Evolutionary conservation across 2,113 vertebrate genomes (phyloP), one percentile per base, ranked within the genome.

Genomic region (Cololabis saira): DNA sequence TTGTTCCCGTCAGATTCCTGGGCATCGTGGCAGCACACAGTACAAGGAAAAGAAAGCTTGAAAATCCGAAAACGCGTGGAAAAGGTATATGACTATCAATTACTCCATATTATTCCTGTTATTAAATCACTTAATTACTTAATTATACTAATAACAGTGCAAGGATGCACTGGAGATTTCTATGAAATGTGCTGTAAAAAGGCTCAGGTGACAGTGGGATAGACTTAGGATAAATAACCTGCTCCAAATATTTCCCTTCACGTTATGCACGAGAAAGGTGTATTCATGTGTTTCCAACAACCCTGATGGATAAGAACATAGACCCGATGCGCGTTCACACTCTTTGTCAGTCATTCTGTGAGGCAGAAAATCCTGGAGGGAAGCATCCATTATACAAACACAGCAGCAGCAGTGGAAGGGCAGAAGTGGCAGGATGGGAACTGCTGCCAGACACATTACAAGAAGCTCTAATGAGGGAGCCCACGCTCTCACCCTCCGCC

Each of bases 401-500:
- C 68, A 64, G 82, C 53, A 78, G 85, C 83, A 83, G 78, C 83
- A 66, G 76, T 83, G 82, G 87, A 87, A 85, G 84, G 87, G 88
- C 88, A 89, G 78, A 80, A 90, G 90, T 82, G 88, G 86, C 85
- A 90, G 85, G 87, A 91, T 81, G 82, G 87, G 82, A 88, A 87
- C 83, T 78, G 90, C 86, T 89, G 90, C 87, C 88, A 90, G 88
- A 91, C 88, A 90, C 88, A 91, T 91, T 91, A 91, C 90, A 89
- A 91, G 90, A 66, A 80, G 83, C 88, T 89, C 87, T 91, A 91
- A 91, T 91, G 90, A 91, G 90, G 84, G 83, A 84, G 85, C 84
- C 80, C 82, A 76, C 85, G 52, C 73, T 77, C 61, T 65, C 79
- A 66, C 61, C 54, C 78, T 52, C 61, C 65, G n/a, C 78, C 72